Percentiles rank a stretch among this genome's conserved stretches.
These are phyloP conservation scores for Paralinhomoeus sp. DNA, from an alignment of 2,888 invertebrate species.

Conservation along the genomic window DNA sequence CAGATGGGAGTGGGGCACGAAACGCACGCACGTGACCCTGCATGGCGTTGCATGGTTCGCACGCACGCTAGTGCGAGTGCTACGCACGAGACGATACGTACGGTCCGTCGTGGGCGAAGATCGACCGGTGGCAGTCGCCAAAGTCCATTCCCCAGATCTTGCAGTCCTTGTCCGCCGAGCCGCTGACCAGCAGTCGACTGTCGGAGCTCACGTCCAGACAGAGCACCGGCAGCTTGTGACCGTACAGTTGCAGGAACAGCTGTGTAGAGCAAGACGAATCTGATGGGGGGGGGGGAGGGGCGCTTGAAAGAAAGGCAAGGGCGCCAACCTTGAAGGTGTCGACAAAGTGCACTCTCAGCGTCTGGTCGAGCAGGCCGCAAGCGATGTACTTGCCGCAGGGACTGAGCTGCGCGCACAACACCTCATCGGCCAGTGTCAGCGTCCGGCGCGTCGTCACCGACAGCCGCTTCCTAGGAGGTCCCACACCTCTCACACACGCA, in stretches of 20 bases:
- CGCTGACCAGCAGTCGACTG: conserved; percentile 62
- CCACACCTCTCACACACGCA: not conserved
- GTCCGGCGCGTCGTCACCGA: conserved; percentile 48
- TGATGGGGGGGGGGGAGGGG: too few relatives aligned
- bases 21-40: conserved; percentile 63
- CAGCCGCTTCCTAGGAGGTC: conserved; percentile 25
- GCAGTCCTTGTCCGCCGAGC: conserved; percentile 78
- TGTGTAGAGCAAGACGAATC: too few relatives aligned
- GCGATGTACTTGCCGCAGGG: conserved; percentile 37
- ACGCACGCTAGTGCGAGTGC: too few relatives aligned
- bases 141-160: conserved; percentile 97
- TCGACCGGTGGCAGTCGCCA: conserved; percentile 82
- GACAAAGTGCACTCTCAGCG: conserved; percentile 76
- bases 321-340: conserved; percentile 61
- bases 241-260: conserved; percentile 79
- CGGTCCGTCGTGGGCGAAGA: conserved; percentile 79
- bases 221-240: conserved; percentile 77
- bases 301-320: too few relatives aligned
- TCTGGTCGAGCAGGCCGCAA: conserved; percentile 67
- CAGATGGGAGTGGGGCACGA: conserved; percentile 58
- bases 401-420: conserved; percentile 47
- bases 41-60: not conserved
- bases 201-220: conserved; percentile 79
- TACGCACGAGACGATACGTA: conserved; percentile 8
- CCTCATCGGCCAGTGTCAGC: conserved; percentile 61